Percentiles rank a stretch among this genome's conserved stretches.
Conservation (phyloP, 2,113 vertebrate species). For the Brachirus orientalis region DNA sequence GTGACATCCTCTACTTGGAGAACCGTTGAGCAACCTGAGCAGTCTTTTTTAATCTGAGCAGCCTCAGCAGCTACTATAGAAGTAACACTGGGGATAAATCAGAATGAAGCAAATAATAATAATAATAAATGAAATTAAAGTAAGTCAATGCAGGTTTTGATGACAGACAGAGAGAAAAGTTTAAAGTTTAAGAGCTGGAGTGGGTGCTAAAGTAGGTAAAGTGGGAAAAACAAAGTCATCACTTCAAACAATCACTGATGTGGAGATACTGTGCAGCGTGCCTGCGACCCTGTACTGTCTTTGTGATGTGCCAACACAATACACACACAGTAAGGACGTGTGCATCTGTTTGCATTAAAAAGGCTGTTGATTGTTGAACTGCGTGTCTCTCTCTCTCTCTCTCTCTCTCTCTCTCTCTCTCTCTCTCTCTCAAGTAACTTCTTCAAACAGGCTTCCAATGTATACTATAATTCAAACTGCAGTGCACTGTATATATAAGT, state of each 20-base stretch:
- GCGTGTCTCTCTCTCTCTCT: too few species aligned
- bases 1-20: too few species aligned
- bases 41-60: not conserved
- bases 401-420: too few species aligned
- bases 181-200: constrained; percentile 1
- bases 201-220: too few species aligned
- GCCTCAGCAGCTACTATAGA: not conserved
- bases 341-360: not conserved
- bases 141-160: not conserved
- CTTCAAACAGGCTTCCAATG: too few species aligned
- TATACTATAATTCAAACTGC: too few species aligned
- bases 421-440: too few species aligned
- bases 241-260: constrained; percentile 22
- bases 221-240: constrained; percentile 6
- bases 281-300: not conserved
- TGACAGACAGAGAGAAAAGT: constrained; percentile 1
- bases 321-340: not conserved
- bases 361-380: constrained; percentile 1
- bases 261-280: too few species aligned
- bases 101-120: not conserved
- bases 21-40: too few species aligned
- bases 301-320: constrained; percentile 9
- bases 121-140: not conserved
- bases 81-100: constrained; percentile 12
- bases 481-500: too few species aligned